Conservation (phyloP, 2,113 vertebrate species). For the Sander vitreus region DNA sequence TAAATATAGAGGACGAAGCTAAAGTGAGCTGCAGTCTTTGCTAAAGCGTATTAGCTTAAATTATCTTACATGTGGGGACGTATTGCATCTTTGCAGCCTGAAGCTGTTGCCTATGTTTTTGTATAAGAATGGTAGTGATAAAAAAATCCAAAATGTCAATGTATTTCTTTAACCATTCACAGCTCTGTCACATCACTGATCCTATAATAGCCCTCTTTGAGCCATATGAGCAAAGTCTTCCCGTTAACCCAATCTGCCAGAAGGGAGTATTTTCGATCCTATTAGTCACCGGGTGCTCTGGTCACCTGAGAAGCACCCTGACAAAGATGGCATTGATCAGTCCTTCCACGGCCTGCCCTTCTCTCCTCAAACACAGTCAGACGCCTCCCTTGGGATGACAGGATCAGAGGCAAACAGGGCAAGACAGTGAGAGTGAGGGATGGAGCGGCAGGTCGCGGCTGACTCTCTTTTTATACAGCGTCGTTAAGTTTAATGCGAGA, state of each 20-base stretch:
- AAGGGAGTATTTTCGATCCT: conserved; percentile 56
- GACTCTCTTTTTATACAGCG: conserved; percentile 57
- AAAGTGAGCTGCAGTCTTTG: not conserved
- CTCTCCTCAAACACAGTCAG: conserved; percentile 36
- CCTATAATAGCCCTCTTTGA: conserved; percentile 48
- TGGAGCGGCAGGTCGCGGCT: conserved; percentile 32
- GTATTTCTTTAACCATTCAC: conserved; percentile 10
- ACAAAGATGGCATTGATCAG: conserved; percentile 79
- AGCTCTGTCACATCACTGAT: not conserved
- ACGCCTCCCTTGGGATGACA: conserved; percentile 36
- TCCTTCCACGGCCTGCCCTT: conserved; percentile 32
- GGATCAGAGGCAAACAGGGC: conserved; percentile 36
- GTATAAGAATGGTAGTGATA: not conserved
- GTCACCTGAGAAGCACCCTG: conserved; percentile 72
- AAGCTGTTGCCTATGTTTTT: not conserved
- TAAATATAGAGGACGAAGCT: not conserved
- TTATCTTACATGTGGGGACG: not conserved
- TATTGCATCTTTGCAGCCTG: not conserved
- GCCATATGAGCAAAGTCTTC: conserved; percentile 54
- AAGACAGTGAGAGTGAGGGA: conserved; percentile 25
- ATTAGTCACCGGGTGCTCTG: conserved; percentile 62
- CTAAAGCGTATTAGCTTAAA: not conserved
- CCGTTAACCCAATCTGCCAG: conserved; percentile 50
- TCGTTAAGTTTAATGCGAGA: conserved; percentile 74
- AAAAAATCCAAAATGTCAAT: conserved; percentile 19